Conservation (phyloP, 2,113 vertebrate genomes). For the Pungitius pungitius region DNA sequence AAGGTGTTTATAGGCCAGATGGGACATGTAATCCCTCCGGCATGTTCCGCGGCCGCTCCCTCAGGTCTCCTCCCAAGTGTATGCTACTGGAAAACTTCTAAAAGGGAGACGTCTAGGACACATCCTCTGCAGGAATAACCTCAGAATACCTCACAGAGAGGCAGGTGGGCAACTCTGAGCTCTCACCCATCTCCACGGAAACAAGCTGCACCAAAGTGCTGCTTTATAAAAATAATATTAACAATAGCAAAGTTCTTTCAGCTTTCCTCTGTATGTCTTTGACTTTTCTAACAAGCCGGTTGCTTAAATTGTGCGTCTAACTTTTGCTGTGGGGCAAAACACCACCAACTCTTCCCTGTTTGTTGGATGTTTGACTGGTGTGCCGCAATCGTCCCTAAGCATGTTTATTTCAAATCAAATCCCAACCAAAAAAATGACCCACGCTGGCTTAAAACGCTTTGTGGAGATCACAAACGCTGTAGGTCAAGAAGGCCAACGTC, state of each 20-base stretch:
- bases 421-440: no score
- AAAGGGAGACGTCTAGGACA: neutral
- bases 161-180: neutral
- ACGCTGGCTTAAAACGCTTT: neutral
- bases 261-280: neutral
- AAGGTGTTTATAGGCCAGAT: neutral
- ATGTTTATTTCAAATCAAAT: no score
- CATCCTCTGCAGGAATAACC: neutral
- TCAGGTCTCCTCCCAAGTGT: conserved; percentile 1
- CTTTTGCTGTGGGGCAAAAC: neutral
- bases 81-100: conserved; percentile 17
- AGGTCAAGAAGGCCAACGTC: neutral
- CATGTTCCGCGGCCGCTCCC: conserved; percentile 11
- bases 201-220: neutral
- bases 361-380: neutral
- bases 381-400: no score
- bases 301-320: neutral
- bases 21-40: conserved; percentile 29
- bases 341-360: neutral
- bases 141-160: neutral
- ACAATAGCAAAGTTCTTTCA: neutral
- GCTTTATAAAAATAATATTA: neutral
- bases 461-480: neutral
- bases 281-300: neutral
- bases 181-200: neutral